Evolutionary conservation across 2,797 vertebrate species (phyloP), one percentile per base, ranked within the genome.

Genomic region (Nannoperca australis): DNA sequence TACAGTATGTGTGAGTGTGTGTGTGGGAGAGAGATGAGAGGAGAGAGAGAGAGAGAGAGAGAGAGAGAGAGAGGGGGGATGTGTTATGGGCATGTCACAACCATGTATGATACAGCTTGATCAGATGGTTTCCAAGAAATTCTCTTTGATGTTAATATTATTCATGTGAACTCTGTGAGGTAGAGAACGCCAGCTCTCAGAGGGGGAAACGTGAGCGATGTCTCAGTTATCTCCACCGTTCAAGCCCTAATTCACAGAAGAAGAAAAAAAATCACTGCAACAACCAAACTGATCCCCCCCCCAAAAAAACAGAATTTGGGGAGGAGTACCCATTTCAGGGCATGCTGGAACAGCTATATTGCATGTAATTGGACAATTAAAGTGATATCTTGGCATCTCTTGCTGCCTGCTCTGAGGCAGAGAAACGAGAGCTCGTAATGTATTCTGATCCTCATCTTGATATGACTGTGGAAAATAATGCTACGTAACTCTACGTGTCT

Each of bases 91-190:
- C 86, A 74, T 90, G 92, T 91, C 91, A 89, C 87, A 88, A 82
- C 66, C 65, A 82, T 83, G 84, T 91, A 88, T 87, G 90, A 89
- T 92, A 79, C 82, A 93, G 91, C 89, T 93, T 91, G 93, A 94
- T 95, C 93, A 92, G 91, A 93, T 94, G 90, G 84, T 85, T 93
- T 93, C 86, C 85, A 86, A 89, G 91, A 93, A 94, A 92, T 91
- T 91, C 84, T 85, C 84, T 93, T 93, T 94, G 93, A 95, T 94
- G 91, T 92, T 91, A 91, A 91, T 88, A 89, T 88, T 90, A 90
- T 93, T 94, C 89, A 85, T 91, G 90, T 89, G 91, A 92, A 91
- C 90, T 87, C 85, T 74, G 85, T 81, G 90, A 92, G 91, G 89
- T 92, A 70, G 84, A 78, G 88, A 91, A 87, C 75, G 78, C 80